Evolutionary conservation across 1,140 invertebrate species (phyloP), one percentile per base, ranked within the genome.

Genomic region (Drosophila ambigua): DNA sequence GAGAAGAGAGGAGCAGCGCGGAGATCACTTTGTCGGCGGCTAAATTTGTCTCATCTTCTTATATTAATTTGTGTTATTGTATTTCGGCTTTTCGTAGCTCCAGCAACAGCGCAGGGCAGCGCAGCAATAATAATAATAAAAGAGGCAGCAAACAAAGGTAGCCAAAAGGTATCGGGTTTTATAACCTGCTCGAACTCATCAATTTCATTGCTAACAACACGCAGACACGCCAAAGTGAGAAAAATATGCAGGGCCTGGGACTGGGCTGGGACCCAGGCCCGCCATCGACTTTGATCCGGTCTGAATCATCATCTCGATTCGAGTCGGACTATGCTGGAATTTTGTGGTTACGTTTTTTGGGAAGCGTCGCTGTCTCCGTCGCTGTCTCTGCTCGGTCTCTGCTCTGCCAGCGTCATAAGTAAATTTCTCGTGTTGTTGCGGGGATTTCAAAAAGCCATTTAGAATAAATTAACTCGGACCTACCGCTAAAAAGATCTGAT

Each of bases 11-110:
- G 35, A 39, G 35, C 11, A 5, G 11, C 1, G 49, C 49, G 57
- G 55, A 71, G 43, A 60, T 78, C 71, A 69, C 82, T 88, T 88
- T 88, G 83, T 88, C 76, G 83, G 83, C 82, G 82, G 79, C 79
- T 87, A 74, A 87, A 88, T 87, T 87, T 87, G 83, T 87, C 83
- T 87, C 83, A 87, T 87, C 83, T 87, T 87, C 83, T 77, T 76
- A 88, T 88, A 87, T 88, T 87, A 87, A 87, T 87, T 87, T 87
- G 83, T 87, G 83, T 87, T 87, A 88, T 87, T 87, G 83, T 87
- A 79, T 82, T 88, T 72, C 83, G 68, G 75, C 58, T 72, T 66
- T 79, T 75, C 77, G 65, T 68, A 65, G 77, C 61, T 24, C 43
- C 73, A 58, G 26, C 68, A 65, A 41, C 75, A 62, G 24, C 57